Evolutionary conservation across 2,797 vertebrate species (phyloP).

Genomic region (Cryptoprocta ferox): DNA sequence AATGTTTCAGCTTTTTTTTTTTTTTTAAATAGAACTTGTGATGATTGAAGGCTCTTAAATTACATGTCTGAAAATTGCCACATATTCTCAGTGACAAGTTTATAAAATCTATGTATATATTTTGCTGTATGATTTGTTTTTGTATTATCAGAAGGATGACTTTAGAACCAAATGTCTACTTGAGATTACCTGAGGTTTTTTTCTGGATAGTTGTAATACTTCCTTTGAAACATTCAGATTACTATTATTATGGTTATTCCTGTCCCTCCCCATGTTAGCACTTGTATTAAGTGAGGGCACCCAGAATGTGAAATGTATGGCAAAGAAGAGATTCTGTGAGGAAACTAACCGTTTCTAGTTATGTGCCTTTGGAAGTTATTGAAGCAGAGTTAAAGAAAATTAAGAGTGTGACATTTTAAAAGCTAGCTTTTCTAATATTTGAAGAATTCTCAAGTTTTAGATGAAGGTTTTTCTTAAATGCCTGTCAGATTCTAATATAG

Average conservation of each 20-base stretch:
- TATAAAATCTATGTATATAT: neutral
- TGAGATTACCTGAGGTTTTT: neutral
- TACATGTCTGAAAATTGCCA: neutral
- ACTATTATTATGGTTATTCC: neutral
- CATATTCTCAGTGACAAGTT: neutral
- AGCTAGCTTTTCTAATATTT: slow-evolving; percentile 7
- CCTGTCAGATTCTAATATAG: neutral
- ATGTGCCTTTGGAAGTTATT: neutral
- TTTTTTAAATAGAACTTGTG: neutral
- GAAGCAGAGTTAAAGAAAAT: slow-evolving; percentile 15
- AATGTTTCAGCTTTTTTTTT: neutral
- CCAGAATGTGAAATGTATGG: neutral
- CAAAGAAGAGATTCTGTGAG: neutral
- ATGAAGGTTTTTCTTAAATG: neutral
- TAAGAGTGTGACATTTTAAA: neutral
- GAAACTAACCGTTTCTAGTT: neutral
- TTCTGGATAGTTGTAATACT: neutral
- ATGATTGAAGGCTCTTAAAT: slow-evolving; percentile 5
- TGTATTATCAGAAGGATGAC: neutral
- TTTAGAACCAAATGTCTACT: neutral
- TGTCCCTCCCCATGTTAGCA: neutral
- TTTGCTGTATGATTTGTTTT: neutral
- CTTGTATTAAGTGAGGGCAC: neutral
- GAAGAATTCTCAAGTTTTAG: neutral
- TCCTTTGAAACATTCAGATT: neutral